Percentiles rank a stretch among this genome's conserved stretches.
Conservation (phyloP, 2,113 vertebrate genomes). For the Mobula hypostoma region DNA sequence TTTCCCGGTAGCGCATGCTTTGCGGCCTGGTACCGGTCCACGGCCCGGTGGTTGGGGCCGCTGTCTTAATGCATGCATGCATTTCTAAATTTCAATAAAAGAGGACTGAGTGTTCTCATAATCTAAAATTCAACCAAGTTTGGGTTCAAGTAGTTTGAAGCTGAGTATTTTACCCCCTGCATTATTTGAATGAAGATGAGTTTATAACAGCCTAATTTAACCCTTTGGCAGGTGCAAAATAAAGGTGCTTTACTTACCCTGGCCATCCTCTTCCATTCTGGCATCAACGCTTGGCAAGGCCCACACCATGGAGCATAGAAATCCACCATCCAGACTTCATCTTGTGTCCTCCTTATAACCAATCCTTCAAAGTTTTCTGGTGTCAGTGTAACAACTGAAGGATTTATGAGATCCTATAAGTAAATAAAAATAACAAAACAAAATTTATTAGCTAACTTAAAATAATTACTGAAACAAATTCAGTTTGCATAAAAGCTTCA, state of each 20-base stretch:
- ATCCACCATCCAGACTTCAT: slow-evolving; percentile 83
- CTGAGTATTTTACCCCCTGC: not conserved
- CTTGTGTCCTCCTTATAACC: slow-evolving; percentile 61
- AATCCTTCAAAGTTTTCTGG: slow-evolving; percentile 73
- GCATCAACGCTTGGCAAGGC: slow-evolving; percentile 86
- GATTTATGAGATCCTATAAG: slow-evolving; percentile 81
- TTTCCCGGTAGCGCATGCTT: too few species aligned
- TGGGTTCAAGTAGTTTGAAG: not conserved
- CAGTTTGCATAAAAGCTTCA: not conserved
- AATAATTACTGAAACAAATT: slow-evolving; percentile 18
- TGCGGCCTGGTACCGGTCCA: too few species aligned
- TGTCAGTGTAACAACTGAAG: slow-evolving; percentile 74
- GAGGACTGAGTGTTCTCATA: too few species aligned
- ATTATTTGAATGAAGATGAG: not conserved
- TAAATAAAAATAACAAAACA: not conserved
- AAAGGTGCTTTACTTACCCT: slow-evolving; percentile 60
- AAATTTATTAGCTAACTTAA: slow-evolving; percentile 3
- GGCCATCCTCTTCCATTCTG: slow-evolving; percentile 95
- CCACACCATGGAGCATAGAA: slow-evolving; percentile 96
- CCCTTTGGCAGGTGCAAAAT: not conserved
- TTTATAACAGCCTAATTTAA: not conserved
- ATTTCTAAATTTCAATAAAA: too few species aligned
- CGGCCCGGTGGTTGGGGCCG: too few species aligned
- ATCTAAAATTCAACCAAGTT: not conserved
- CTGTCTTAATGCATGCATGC: too few species aligned